Evolutionary conservation across 2,113 vertebrate species (phyloP).

Genomic region (Columba livia): DNA sequence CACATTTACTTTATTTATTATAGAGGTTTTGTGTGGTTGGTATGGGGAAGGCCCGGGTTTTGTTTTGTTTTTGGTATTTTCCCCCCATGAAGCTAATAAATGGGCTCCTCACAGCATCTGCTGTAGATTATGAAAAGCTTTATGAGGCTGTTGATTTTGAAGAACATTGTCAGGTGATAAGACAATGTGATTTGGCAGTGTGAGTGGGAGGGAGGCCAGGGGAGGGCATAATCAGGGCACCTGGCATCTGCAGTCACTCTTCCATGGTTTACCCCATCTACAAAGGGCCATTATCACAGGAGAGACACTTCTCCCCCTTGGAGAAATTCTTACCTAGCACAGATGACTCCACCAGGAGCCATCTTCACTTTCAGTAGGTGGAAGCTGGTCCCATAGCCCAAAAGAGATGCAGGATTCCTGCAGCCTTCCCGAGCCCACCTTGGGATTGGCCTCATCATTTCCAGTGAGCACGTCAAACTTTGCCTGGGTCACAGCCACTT

Average conservation of each 20-base stretch:
- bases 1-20: neutral
- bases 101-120: neutral
- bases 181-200: neutral
- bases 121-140: neutral
- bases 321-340: neutral
- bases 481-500: neutral
- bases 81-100: neutral
- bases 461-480: constrained; percentile 4
- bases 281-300: neutral
- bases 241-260: neutral
- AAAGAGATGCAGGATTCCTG: neutral
- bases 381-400: neutral
- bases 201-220: neutral
- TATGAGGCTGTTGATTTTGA: neutral
- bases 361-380: neutral
- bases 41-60: neutral
- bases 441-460: neutral
- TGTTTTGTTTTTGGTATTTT: neutral
- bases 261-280: neutral
- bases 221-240: neutral
- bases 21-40: neutral
- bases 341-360: neutral
- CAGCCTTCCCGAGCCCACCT: neutral
- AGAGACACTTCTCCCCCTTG: neutral
- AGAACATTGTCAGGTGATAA: neutral